Percentiles rank a stretch among this genome's conserved stretches.
Evolutionary conservation across 2,888 invertebrate species (phyloP).

Genomic region (Antheraea yamamai): DNA sequence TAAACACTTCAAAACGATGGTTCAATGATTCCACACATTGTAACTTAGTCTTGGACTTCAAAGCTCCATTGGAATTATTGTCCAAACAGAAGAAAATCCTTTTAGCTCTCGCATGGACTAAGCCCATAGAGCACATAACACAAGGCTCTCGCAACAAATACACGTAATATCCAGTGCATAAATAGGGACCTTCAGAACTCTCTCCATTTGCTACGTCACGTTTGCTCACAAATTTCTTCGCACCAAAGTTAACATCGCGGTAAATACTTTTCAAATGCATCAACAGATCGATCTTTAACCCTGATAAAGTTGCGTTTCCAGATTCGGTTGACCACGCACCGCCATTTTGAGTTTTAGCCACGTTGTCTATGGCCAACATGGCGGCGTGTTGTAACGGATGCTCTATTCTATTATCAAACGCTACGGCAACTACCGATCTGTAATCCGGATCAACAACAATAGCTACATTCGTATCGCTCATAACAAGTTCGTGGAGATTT

Average conservation of each 20-base stretch:
- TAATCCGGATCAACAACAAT: slow-evolving; percentile 89
- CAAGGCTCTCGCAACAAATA: slow-evolving; percentile 95
- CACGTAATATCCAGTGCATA: slow-evolving; percentile 94
- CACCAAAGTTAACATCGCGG: slow-evolving; percentile 70
- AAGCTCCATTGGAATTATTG: slow-evolving; percentile 84
- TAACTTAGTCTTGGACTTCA: slow-evolving; percentile 87
- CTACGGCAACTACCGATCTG: slow-evolving; percentile 85
- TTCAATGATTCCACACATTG: slow-evolving; percentile 91
- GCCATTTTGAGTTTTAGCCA: slow-evolving; percentile 91
- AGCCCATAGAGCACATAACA: slow-evolving; percentile 96
- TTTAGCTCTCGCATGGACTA: slow-evolving; percentile 93
- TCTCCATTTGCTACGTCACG: slow-evolving; percentile 38
- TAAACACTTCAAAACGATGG: slow-evolving; percentile 95
- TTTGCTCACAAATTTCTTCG: slow-evolving; percentile 60
- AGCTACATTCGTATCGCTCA: slow-evolving; percentile 48
- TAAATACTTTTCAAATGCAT: slow-evolving; percentile 57
- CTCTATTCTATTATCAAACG: slow-evolving; percentile 78
- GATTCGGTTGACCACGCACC: slow-evolving; percentile 83
- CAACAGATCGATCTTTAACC: slow-evolving; percentile 67
- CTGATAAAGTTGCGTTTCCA: slow-evolving; percentile 41
- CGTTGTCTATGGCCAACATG: slow-evolving; percentile 93
- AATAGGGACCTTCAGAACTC: slow-evolving; percentile 83
- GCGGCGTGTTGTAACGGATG: slow-evolving; percentile 92
- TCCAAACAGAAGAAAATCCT: slow-evolving; percentile 89
- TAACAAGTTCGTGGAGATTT: slow-evolving; percentile 33